phyloP scores from a whole-genome alignment of 2,113 vertebrate genomes.

The Sinocyclocheilus maitianheensis region DNA sequence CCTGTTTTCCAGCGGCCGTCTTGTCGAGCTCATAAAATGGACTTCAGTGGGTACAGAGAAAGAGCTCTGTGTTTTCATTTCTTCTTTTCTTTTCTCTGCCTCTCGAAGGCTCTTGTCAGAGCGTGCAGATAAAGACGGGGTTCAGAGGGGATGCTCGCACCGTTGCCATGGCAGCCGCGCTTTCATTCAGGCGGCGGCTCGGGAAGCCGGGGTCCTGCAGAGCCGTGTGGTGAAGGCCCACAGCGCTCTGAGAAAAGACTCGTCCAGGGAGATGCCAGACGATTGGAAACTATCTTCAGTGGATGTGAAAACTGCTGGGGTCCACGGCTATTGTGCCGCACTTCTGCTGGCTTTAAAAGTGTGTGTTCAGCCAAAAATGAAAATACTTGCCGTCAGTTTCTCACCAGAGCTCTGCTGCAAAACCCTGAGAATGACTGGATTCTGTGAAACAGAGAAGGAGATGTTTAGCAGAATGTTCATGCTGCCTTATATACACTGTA shows the following conservation, averaged over 20 bases:
- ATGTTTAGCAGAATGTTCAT: background rate
- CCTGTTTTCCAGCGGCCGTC: no score
- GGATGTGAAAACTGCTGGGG: background rate
- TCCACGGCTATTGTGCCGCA: background rate
- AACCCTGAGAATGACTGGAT: no score
- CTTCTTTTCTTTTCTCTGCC: constrained; percentile 27
- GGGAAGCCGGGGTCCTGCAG: constrained; percentile 65
- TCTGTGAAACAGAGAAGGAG: no score
- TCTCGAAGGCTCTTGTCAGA: constrained; percentile 65
- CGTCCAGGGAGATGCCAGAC: constrained; percentile 57
- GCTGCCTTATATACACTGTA: no score
- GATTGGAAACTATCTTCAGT: constrained; percentile 1
- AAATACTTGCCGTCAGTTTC: background rate
- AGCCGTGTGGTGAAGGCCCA: no score
- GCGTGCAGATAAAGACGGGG: constrained; percentile 65
- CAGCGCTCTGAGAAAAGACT: constrained; percentile 34
- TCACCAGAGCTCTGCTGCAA: background rate
- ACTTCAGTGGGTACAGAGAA: no score
- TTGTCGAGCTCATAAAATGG: no score
- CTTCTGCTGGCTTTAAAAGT: background rate
- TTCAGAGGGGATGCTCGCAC: constrained; percentile 73
- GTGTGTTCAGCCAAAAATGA: background rate
- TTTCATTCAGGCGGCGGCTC: constrained; percentile 75
- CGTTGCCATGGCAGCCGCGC: constrained; percentile 71
- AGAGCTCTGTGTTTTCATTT: no score